phyloP scores from a whole-genome alignment of 2,797 vertebrate species.

The Takifugu ocellatus region DNA sequence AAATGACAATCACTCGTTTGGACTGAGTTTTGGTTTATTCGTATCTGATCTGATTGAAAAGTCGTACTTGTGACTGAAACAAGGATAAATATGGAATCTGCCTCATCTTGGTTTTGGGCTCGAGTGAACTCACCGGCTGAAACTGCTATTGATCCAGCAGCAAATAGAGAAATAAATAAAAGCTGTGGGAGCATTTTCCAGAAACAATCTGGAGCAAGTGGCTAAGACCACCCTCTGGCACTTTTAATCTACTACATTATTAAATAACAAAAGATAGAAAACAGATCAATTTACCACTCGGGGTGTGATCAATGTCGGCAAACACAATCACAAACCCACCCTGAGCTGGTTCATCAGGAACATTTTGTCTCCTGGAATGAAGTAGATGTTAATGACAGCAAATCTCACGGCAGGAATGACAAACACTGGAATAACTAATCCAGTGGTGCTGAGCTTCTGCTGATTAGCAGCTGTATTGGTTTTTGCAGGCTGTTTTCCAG shows the following conservation, averaged over 20 bases:
- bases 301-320: constrained; percentile 46
- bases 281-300: constrained; percentile 56
- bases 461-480: constrained; percentile 2
- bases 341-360: constrained; percentile 49
- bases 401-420: constrained; percentile 9
- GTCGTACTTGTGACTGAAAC: no score
- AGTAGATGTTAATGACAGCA: constrained; percentile 32
- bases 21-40: background rate
- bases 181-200: constrained; percentile 22
- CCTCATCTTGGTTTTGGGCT: constrained; percentile 14
- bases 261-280: constrained; percentile 50
- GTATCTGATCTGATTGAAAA: background rate
- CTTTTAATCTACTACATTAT: constrained; percentile 56
- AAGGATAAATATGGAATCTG: no score
- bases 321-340: constrained; percentile 35
- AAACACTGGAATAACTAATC: background rate
- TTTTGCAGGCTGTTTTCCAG: constrained; percentile 3
- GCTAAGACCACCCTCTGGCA: constrained; percentile 38
- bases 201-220: constrained; percentile 26
- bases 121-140: background rate
- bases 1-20: background rate
- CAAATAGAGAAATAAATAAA: constrained; percentile 35
- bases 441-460: background rate
- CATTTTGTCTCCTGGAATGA: constrained; percentile 26
- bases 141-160: constrained; percentile 13